Evolutionary conservation across 1,140 invertebrate genomes (phyloP).

Genomic region (Ceratina japonica): DNA sequence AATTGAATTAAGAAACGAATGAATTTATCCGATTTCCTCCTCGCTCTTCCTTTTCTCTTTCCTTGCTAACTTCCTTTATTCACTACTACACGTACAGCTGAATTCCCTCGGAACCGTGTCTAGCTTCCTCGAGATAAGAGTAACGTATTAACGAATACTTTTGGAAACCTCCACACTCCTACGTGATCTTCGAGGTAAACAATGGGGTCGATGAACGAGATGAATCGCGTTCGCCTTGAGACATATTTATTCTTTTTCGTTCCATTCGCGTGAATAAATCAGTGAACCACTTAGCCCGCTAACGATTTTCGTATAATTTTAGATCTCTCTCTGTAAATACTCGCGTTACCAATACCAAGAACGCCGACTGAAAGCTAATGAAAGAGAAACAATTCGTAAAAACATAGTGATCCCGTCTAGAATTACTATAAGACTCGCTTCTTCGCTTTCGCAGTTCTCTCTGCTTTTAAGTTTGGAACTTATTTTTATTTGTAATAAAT

Average conservation of each 20-base stretch:
- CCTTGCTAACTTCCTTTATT: neutral
- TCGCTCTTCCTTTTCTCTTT: neutral
- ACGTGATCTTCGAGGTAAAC: conserved; percentile 30
- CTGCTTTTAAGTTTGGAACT: no score
- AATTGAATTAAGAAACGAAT: neutral
- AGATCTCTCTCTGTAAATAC: conserved; percentile 3
- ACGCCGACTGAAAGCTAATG: neutral
- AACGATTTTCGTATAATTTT: conserved; percentile 26
- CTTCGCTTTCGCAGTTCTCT: no score
- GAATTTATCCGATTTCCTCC: neutral
- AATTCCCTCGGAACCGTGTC: neutral
- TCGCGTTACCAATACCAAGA: neutral
- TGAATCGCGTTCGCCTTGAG: conserved; percentile 16
- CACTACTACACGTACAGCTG: neutral
- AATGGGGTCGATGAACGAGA: conserved; percentile 25
- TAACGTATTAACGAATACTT: neutral
- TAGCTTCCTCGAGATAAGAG: conserved; percentile 14
- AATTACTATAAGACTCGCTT: no score
- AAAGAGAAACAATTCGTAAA: no score
- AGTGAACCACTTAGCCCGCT: neutral
- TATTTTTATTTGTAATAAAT: no score
- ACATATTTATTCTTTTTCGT: conserved; percentile 7
- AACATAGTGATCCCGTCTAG: no score
- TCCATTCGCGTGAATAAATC: conserved; percentile 20
- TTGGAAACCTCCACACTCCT: neutral